A percentile compares a stretch with the other conserved stretches of the same genome.
Evolutionary conservation across 2,888 invertebrate species (phyloP).

Genomic region (Troides helena): DNA sequence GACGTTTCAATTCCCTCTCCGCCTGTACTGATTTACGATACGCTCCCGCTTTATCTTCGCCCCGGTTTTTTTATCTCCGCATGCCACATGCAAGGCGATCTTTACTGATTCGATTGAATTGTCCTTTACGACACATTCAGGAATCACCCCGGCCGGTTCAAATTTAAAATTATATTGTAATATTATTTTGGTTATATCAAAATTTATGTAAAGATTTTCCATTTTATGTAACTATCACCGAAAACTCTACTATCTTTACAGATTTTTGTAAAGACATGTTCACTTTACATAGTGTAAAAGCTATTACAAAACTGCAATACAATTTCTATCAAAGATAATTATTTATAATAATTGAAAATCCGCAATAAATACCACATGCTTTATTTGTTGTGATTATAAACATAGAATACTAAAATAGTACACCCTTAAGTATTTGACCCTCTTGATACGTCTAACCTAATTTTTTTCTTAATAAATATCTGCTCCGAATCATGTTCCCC

Average conservation of each 20-base stretch:
- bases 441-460: constrained; percentile 23
- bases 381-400: not conserved
- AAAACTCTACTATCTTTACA: too few relatives aligned
- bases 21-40: constrained; percentile 66
- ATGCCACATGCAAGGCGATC: constrained; percentile 35
- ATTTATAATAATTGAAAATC: not conserved
- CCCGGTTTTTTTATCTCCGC: constrained; percentile 39
- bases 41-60: constrained; percentile 40
- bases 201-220: too few relatives aligned
- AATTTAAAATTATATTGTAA: not conserved
- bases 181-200: too few relatives aligned
- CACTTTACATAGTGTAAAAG: too few relatives aligned
- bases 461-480: constrained; percentile 20
- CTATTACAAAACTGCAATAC: too few relatives aligned
- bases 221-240: too few relatives aligned
- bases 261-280: too few relatives aligned
- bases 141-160: not conserved
- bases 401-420: not conserved
- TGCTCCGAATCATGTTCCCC: constrained; percentile 33
- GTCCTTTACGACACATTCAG: constrained; percentile 4
- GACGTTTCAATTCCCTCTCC: constrained; percentile 67
- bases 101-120: constrained; percentile 31
- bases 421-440: constrained; percentile 5
- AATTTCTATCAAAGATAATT: too few relatives aligned
- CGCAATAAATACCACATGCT: not conserved